A percentile compares a stretch with the other conserved stretches of the same genome.
These are phyloP conservation scores for Melanostoma scalare DNA, from an alignment of 2,888 invertebrate species.

Conservation along the genomic window DNA sequence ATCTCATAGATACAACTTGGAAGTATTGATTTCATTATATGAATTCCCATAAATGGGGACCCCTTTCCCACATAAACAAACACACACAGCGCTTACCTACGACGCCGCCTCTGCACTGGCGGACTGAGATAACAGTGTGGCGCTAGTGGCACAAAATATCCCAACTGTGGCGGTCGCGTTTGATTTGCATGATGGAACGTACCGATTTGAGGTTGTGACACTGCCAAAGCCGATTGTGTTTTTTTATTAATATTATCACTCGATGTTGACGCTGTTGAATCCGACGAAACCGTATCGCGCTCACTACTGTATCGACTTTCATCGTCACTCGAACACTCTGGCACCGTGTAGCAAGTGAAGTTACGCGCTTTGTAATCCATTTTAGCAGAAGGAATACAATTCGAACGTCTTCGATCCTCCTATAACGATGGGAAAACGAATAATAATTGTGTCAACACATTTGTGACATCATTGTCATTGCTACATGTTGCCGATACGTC, in stretches of 20 bases:
- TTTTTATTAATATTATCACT: slow-evolving; percentile 75
- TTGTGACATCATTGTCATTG: slow-evolving; percentile 31
- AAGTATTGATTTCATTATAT: slow-evolving; percentile 51
- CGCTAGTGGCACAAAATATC: slow-evolving; percentile 84
- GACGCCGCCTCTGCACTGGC: slow-evolving; percentile 77
- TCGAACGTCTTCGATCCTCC: slow-evolving; percentile 27
- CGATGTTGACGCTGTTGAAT: slow-evolving; percentile 77
- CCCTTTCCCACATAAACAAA: background rate
- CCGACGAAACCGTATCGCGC: slow-evolving; percentile 73
- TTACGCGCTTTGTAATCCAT: slow-evolving; percentile 78
- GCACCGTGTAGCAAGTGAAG: slow-evolving; percentile 81
- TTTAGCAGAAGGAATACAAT: slow-evolving; percentile 16
- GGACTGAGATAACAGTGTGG: slow-evolving; percentile 82
- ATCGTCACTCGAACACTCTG: slow-evolving; percentile 78
- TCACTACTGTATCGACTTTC: slow-evolving; percentile 73
- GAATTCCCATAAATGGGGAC: slow-evolving; percentile 18
- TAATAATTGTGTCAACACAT: slow-evolving; percentile 44
- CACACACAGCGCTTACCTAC: slow-evolving; percentile 76
- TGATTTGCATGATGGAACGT: slow-evolving; percentile 76
- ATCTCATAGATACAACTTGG: background rate
- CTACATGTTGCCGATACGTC: slow-evolving; percentile 3
- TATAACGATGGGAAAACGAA: background rate
- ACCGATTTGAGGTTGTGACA: slow-evolving; percentile 76
- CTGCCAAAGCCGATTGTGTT: slow-evolving; percentile 76
- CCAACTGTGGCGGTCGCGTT: slow-evolving; percentile 82